Base-by-base conservation (phyloP, 2,797 vertebrate genomes). In the Acomys russatus region DNA sequence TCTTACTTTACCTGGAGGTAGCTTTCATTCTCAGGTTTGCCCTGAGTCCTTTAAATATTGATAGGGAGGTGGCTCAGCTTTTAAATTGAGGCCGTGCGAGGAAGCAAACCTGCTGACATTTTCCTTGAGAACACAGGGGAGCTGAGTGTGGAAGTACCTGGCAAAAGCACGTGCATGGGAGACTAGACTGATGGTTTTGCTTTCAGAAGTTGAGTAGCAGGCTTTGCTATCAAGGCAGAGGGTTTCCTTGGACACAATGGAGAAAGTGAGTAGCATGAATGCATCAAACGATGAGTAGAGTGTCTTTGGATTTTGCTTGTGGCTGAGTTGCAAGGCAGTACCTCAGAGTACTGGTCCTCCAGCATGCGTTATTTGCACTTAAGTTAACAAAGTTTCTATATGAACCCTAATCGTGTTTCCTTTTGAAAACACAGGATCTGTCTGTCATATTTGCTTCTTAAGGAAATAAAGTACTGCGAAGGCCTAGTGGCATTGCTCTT, bases 11-110 rank as follows among this genome's bases (percentile, higher is more conserved):
- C 79, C 54, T 64, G 88, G 44, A 88, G 33, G 54, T 3, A 38
- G 59, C 73, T 92, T 94, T 92, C 63, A 84, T 90, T 71, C 66
- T 77, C 61, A 90, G 3, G n/a, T 90, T 96, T 38, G 33, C 38
- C 93, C 92, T 64, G 23, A 90, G 77, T 91, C 89, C 51, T 64
- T 97, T 96, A 95, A 92, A 84, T 94, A 97, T n/a, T 93, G 76
- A 95, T 54, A 84, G 61, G 79, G 84, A 94, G 93, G 84, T n/a
- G 63, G 94, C 86, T 96, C 90, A 17, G 51, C 68, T 91, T 38
- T 93, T 35, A 92, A 74, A 80, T 44, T 54, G 33, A 96, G 92
- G 54, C 92, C 96, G 92, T 66, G 56, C 86, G 94, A 86, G 63
- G 94, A 54, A 85, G 77, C 82, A 95, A 94, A 92, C 4, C 49